Evolutionary conservation across 2,888 invertebrate genomes (phyloP), one percentile per base, ranked within the genome.

Genomic region (Acrobasis consociella): DNA sequence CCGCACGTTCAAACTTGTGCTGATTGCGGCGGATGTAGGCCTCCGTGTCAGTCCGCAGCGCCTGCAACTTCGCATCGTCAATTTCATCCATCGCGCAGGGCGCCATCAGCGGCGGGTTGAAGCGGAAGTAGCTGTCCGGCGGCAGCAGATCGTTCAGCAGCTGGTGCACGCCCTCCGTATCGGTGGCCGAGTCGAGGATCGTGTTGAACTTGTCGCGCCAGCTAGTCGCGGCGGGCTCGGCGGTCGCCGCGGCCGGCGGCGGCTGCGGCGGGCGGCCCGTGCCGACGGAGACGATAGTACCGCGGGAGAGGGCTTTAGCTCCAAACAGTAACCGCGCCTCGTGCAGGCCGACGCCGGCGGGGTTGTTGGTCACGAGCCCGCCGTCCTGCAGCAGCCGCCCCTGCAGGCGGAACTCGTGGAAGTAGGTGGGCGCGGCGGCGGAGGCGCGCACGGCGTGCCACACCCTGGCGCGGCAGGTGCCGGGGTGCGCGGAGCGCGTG

Each of bases 351-450:
- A 98, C 95, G 2, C 97, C 97, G 11, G 97, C 95, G 0, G 98
- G 98, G 87, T 98, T 98, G 89, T 98, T 98, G 11, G 96, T 95
- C 82, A 97, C 89, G 73, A 97, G 94, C 38, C 98, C 97, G 68
- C 96, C 96, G 87, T 97, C 97, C 95, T 95, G 95, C 76, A 96
- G 95, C 71, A 97, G 83, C 72, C 94, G 93, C 10, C 95, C 95
- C 63, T 95, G 95, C 17, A 95, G 89, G 69, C 94, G 93, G 78
- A 95, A 96, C 86, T 97, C 98, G 78, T 96, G 95, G 89, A 97
- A 98, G 91, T 97, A 98, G 0, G 97, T 96, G 2, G 98, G 98
- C 7, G 98, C 98, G 53, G 98, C 98, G 52, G 97, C 97, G 0
- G 97, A 97, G 0, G 98, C 98, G 70, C 97, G 90, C 37, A 97